Evolutionary conservation across 2,113 vertebrate species (phyloP).

Genomic region (Telmatochromis brichardi): DNA sequence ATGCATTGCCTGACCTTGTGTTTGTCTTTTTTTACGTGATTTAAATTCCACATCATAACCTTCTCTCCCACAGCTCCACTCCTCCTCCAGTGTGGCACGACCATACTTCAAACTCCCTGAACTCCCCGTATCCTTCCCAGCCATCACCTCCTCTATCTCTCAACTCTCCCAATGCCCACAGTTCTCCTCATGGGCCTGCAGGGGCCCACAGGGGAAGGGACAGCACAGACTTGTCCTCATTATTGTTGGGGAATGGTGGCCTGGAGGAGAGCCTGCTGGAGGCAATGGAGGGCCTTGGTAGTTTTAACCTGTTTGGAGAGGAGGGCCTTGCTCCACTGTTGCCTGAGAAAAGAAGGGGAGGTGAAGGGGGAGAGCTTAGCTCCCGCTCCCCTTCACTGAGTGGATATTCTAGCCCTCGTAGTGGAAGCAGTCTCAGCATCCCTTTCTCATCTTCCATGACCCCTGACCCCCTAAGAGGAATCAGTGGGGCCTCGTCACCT

Average conservation of each 20-base stretch:
- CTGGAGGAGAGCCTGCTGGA: slow-evolving; percentile 74
- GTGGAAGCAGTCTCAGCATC: slow-evolving; percentile 81
- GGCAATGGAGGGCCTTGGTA: slow-evolving; percentile 63
- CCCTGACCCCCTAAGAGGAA: slow-evolving; percentile 71
- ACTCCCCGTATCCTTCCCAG: slow-evolving; percentile 40
- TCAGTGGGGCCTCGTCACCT: slow-evolving; percentile 53
- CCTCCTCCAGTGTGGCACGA: slow-evolving; percentile 50
- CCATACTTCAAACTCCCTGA: slow-evolving; percentile 43
- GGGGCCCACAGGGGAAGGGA: neutral
- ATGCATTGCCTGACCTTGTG: neutral
- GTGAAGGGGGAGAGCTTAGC: slow-evolving; percentile 71
- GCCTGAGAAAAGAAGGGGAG: slow-evolving; percentile 83
- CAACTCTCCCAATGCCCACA: slow-evolving; percentile 64
- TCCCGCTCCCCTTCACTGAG: slow-evolving; percentile 79
- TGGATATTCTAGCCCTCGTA: slow-evolving; percentile 83
- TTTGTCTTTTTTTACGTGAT: neutral
- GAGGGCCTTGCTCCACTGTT: slow-evolving; percentile 75
- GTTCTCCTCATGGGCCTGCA: slow-evolving; percentile 55
- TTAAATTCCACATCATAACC: neutral
- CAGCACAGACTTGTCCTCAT: slow-evolving; percentile 46
- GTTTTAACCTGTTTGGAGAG: slow-evolving; percentile 57
- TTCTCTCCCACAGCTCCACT: slow-evolving; percentile 44
- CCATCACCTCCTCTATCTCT: slow-evolving; percentile 62
- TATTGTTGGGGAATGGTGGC: slow-evolving; percentile 62
- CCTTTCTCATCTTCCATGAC: slow-evolving; percentile 79